Percentiles rank a stretch among this genome's conserved stretches.
phyloP scores from a whole-genome alignment of 2,113 vertebrate genomes.

The Harpagus bidentatus region DNA sequence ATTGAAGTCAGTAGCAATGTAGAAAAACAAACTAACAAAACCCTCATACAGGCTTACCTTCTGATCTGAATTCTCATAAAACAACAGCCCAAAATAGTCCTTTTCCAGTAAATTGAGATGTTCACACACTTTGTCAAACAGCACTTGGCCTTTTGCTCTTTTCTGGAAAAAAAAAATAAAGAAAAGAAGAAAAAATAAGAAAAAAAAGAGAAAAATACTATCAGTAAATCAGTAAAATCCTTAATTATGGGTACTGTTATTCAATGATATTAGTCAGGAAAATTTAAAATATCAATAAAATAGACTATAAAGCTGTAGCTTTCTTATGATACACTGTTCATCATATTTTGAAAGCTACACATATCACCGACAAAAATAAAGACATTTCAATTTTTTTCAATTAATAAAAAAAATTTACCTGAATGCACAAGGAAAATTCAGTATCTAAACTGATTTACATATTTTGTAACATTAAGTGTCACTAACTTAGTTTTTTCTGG shows the following conservation, averaged over 20 bases:
- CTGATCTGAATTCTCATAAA: constrained; percentile 78
- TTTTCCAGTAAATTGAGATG: constrained; percentile 87
- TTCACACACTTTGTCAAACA: constrained; percentile 83
- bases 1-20: background rate
- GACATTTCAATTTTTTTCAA: background rate
- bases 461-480: background rate
- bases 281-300: background rate
- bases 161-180: constrained; percentile 64
- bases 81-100: constrained; percentile 84
- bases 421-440: background rate
- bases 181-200: background rate
- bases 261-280: background rate
- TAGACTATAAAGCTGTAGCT: background rate
- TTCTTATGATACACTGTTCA: background rate
- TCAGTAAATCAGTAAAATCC: background rate
- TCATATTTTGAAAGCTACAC: background rate
- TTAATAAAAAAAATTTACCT: background rate
- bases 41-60: constrained; percentile 68
- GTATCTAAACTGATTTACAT: background rate
- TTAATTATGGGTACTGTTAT: background rate
- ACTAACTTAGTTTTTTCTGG: background rate
- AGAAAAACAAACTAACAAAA: background rate
- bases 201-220: background rate
- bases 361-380: background rate
- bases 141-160: constrained; percentile 79